These are phyloP conservation scores for Saccostrea cuccullata DNA, from an alignment of 1,140 invertebrate genomes.

Conservation along the genomic window DNA sequence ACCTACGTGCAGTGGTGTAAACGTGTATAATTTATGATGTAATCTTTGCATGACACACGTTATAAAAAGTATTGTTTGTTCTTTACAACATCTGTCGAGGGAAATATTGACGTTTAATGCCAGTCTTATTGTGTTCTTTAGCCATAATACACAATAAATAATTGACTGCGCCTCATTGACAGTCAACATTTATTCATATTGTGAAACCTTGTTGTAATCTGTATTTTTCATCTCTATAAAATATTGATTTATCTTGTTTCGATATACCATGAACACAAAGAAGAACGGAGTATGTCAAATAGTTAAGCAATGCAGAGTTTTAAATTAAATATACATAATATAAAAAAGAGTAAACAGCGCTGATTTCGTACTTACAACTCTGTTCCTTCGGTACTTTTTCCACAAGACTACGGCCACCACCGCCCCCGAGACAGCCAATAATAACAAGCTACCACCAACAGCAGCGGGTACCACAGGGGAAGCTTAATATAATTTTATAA, in stretches of 20 bases:
- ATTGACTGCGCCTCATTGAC: neutral
- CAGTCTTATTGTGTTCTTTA: neutral
- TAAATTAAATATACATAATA: too few relatives aligned
- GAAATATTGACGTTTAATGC: neutral
- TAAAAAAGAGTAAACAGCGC: too few relatives aligned
- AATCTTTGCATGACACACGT: neutral
- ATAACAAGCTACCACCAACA: neutral
- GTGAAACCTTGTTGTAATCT: too few relatives aligned
- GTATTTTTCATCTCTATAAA: too few relatives aligned
- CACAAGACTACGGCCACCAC: neutral
- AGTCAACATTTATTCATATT: neutral
- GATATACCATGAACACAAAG: too few relatives aligned
- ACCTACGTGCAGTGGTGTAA: too few relatives aligned
- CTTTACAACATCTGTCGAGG: neutral
- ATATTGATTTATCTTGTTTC: too few relatives aligned
- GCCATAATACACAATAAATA: neutral
- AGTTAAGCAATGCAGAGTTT: too few relatives aligned
- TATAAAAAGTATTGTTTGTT: slow-evolving; percentile 1
- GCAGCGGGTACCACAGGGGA: neutral
- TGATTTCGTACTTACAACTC: neutral
- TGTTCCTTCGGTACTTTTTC: neutral
- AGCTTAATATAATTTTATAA: neutral
- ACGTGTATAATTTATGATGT: too few relatives aligned
- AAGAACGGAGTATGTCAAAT: too few relatives aligned
- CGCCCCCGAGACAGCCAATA: neutral